phyloP scores from a whole-genome alignment of 2,797 vertebrate species.

The Falco cherrug region DNA sequence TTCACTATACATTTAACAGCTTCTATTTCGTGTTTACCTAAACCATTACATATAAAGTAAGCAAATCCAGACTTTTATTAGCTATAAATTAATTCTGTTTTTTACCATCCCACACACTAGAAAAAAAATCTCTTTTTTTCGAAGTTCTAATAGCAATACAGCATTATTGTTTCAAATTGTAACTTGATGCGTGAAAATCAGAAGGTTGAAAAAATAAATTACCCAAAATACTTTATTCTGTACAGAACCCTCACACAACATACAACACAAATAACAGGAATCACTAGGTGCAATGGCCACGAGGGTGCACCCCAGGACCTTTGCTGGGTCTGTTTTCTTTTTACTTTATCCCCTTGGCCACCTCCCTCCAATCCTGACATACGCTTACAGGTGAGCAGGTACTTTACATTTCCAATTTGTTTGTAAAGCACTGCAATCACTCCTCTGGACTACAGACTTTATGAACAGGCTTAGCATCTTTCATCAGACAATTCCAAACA shows the following conservation, averaged over 20 bases:
- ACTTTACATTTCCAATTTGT: background rate
- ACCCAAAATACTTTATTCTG: background rate
- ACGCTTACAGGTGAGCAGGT: background rate
- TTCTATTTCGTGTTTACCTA: background rate
- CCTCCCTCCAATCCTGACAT: background rate
- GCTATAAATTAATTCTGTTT: background rate
- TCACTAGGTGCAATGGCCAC: fast-evolving
- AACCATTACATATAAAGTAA: background rate
- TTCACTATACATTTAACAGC: background rate
- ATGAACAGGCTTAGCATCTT: background rate
- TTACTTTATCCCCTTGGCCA: background rate
- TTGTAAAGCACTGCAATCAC: background rate
- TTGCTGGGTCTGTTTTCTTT: background rate
- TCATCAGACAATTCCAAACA: background rate
- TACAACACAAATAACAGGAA: background rate
- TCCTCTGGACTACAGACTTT: background rate
- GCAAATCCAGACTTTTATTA: background rate
- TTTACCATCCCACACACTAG: background rate
- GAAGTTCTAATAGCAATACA: background rate
- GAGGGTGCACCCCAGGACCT: background rate
- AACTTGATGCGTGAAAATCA: background rate
- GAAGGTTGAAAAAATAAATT: background rate
- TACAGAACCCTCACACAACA: background rate
- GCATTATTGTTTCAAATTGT: background rate
- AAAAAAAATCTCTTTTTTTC: background rate